These are phyloP conservation scores for Phylloscopus trochiloides DNA, from an alignment of 2,113 vertebrate genomes.

Conservation along the genomic window DNA sequence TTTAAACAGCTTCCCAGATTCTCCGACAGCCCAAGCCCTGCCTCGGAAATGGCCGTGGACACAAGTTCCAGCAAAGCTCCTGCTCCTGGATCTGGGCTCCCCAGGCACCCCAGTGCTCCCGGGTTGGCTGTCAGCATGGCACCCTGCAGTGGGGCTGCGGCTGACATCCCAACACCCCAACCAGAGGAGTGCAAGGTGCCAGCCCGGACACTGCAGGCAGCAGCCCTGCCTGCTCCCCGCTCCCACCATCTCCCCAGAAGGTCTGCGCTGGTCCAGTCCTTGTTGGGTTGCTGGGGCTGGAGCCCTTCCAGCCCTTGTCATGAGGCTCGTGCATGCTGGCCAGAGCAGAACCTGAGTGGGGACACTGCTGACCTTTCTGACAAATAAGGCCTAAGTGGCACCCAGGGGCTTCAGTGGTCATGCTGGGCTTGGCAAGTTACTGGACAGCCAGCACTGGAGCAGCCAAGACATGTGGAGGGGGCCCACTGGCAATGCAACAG, in stretches of 20 bases:
- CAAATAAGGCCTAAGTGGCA: neutral
- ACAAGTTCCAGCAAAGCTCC: neutral
- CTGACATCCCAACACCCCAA: neutral
- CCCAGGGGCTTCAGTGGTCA: neutral
- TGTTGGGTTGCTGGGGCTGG: neutral
- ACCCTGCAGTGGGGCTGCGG: neutral
- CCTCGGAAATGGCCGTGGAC: neutral
- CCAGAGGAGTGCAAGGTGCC: neutral
- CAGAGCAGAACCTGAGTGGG: neutral
- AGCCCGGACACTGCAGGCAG: neutral
- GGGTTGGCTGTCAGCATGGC: fast-evolving
- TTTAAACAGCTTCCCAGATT: conserved; percentile 56
- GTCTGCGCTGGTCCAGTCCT: neutral
- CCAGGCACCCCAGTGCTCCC: fast-evolving
- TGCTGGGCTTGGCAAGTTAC: fast-evolving
- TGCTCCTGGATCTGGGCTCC: neutral
- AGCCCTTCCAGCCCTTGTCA: neutral
- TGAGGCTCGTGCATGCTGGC: fast-evolving
- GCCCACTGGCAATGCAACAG: neutral
- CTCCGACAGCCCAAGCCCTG: neutral
- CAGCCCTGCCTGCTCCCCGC: neutral
- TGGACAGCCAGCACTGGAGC: neutral
- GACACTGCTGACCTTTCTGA: neutral
- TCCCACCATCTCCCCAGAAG: neutral
- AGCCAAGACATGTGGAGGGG: neutral